Evolutionary conservation across 92 coral and sea anemone genomes (phyloP).

Genomic region (Diadumene lineata): DNA sequence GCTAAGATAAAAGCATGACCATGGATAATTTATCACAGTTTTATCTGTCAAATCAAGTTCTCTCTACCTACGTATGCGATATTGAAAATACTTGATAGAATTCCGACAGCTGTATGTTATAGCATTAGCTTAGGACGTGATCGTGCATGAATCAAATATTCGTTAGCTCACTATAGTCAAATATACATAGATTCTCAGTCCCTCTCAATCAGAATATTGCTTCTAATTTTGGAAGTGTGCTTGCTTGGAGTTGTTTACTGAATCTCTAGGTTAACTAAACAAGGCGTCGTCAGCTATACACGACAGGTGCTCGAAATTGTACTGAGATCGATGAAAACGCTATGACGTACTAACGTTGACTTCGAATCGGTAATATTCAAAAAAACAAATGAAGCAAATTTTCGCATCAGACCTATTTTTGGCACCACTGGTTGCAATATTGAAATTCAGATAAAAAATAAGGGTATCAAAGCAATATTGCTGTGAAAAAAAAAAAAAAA

Average conservation of each 20-base stretch:
- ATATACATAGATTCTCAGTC: too few relatives aligned
- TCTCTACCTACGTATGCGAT: background rate
- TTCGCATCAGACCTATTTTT: background rate
- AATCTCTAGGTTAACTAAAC: conserved; percentile 32
- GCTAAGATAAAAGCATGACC: background rate
- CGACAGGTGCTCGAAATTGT: conserved; percentile 14
- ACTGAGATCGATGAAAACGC: conserved; percentile 2
- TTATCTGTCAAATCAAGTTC: background rate
- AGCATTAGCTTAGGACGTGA: conserved; percentile 2
- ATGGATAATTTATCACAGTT: conserved; percentile 2
- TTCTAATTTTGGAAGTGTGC: background rate
- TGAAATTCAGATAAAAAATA: background rate
- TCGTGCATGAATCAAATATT: background rate
- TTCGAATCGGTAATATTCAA: background rate
- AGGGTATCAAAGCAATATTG: background rate
- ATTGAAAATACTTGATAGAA: conserved; percentile 6
- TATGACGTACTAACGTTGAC: background rate
- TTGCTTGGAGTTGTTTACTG: background rate
- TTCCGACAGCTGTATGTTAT: background rate
- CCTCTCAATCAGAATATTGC: too few relatives aligned
- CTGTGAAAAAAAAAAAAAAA: background rate
- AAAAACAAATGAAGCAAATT: background rate
- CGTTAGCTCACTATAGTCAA: too few relatives aligned
- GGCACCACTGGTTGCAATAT: background rate
- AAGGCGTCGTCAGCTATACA: conserved; percentile 20